Conservation (phyloP, 2,797 vertebrate genomes). For the Cuniculus paca region DNA sequence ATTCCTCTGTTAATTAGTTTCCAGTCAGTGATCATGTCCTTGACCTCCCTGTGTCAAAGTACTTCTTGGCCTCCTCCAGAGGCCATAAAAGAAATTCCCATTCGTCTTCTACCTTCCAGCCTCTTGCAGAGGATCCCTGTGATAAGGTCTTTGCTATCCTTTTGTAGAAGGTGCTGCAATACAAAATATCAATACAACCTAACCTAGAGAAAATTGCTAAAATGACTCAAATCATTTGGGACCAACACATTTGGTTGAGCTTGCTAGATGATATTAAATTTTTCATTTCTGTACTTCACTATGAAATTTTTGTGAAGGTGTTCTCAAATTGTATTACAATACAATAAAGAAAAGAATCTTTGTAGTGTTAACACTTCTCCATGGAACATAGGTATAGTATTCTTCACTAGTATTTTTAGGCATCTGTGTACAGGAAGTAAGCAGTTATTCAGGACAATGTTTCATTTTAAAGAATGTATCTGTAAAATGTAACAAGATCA, state of each 20-base stretch:
- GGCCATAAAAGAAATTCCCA: neutral
- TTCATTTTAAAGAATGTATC: slow-evolving; percentile 91
- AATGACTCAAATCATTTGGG: slow-evolving; percentile 65
- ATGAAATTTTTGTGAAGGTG: slow-evolving; percentile 78
- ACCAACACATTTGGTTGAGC: slow-evolving; percentile 72
- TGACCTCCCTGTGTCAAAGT: neutral
- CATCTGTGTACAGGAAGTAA: slow-evolving; percentile 84
- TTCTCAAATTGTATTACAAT: slow-evolving; percentile 72
- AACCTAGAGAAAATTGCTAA: slow-evolving; percentile 74
- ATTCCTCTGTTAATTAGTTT: slow-evolving; percentile 19
- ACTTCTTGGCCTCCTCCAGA: neutral
- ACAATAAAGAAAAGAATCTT: slow-evolving; percentile 81
- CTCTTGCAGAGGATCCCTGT: neutral
- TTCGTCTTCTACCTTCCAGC: neutral
- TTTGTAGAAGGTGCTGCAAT: slow-evolving; percentile 62
- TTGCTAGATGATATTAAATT: slow-evolving; percentile 73
- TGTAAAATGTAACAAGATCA: slow-evolving; percentile 89
- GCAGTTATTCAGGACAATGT: slow-evolving; percentile 87
- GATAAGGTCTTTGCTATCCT: slow-evolving; percentile 41
- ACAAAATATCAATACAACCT: neutral
- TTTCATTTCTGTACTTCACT: slow-evolving; percentile 74
- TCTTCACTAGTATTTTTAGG: slow-evolving; percentile 84
- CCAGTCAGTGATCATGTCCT: neutral
- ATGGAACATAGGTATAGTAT: slow-evolving; percentile 84
- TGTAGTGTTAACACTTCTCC: slow-evolving; percentile 82